A percentile compares a stretch with the other conserved stretches of the same genome.
These are phyloP conservation scores for Phaethon lepturus DNA, from an alignment of 2,113 vertebrate genomes.

Conservation along the genomic window DNA sequence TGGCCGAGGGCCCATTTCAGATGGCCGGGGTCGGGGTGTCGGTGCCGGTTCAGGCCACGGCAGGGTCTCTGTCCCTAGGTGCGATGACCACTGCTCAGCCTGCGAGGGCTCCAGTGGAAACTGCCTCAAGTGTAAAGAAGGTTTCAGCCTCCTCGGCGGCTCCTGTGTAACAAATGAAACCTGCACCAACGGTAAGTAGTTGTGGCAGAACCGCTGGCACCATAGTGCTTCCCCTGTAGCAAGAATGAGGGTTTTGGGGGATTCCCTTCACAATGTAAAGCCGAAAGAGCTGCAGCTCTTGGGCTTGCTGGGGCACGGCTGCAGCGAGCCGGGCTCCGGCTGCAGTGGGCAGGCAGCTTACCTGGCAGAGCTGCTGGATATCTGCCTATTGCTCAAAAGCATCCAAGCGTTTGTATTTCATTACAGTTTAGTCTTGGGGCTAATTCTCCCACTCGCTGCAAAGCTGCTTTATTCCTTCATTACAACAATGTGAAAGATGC, in stretches of 20 bases:
- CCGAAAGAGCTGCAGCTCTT: neutral
- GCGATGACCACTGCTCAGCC: slow-evolving; percentile 85
- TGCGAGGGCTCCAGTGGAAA: slow-evolving; percentile 84
- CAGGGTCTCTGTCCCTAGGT: slow-evolving; percentile 74
- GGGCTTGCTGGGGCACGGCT: neutral
- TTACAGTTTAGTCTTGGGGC: slow-evolving; percentile 17
- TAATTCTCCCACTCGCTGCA: slow-evolving; percentile 29
- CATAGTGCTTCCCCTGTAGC: fast-evolving
- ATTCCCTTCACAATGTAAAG: neutral
- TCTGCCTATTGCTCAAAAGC: neutral
- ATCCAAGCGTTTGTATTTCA: neutral
- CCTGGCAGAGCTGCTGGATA: neutral
- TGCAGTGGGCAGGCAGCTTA: neutral
- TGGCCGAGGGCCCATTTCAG: neutral
- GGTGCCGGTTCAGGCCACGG: neutral
- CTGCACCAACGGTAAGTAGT: slow-evolving; percentile 87
- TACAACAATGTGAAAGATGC: neutral
- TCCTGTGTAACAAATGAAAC: slow-evolving; percentile 85
- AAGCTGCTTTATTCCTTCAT: slow-evolving; percentile 26
- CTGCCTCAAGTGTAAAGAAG: slow-evolving; percentile 84
- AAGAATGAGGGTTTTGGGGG: neutral
- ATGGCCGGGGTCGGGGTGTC: fast-evolving
- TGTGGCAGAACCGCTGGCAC: neutral
- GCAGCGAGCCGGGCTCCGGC: fast-evolving
- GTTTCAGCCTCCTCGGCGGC: slow-evolving; percentile 81